These are phyloP conservation scores for Teleiodes luculella DNA, from an alignment of 2,888 invertebrate genomes.

Conservation along the genomic window DNA sequence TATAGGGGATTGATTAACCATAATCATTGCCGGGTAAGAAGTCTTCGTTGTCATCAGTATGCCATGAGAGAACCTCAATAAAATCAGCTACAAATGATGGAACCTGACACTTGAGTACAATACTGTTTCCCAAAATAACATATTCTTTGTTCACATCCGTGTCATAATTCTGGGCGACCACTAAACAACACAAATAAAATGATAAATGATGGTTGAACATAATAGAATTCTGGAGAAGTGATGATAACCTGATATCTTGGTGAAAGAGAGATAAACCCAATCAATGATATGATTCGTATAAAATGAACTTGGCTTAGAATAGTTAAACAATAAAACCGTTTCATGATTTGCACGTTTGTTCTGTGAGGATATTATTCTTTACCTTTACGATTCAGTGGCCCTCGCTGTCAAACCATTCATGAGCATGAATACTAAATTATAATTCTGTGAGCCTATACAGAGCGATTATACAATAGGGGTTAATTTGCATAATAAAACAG, in stretches of 20 bases:
- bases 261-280: no score
- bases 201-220: neutral
- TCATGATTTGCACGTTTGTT: neutral
- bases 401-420: constrained; percentile 1
- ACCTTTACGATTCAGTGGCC: neutral
- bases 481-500: constrained; percentile 16
- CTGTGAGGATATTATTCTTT: neutral
- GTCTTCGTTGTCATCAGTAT: constrained; percentile 85
- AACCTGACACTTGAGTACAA: constrained; percentile 88
- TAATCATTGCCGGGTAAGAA: constrained; percentile 82
- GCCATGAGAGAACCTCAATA: constrained; percentile 89
- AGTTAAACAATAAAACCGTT: no score
- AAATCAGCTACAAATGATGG: constrained; percentile 94
- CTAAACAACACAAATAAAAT: constrained; percentile 51
- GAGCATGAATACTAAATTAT: constrained; percentile 11
- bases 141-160: constrained; percentile 92
- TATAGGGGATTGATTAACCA: constrained; percentile 60
- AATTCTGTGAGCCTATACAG: constrained; percentile 12
- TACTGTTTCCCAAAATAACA: constrained; percentile 89
- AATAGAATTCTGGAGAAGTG: neutral
- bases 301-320: no score
- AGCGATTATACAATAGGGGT: constrained; percentile 19
- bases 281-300: no score
- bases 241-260: no score
- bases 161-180: constrained; percentile 89